Percentiles rank a stretch among this genome's conserved stretches.
Conservation (phyloP, 1,140 invertebrate genomes). For the Neodiprion virginianus region DNA sequence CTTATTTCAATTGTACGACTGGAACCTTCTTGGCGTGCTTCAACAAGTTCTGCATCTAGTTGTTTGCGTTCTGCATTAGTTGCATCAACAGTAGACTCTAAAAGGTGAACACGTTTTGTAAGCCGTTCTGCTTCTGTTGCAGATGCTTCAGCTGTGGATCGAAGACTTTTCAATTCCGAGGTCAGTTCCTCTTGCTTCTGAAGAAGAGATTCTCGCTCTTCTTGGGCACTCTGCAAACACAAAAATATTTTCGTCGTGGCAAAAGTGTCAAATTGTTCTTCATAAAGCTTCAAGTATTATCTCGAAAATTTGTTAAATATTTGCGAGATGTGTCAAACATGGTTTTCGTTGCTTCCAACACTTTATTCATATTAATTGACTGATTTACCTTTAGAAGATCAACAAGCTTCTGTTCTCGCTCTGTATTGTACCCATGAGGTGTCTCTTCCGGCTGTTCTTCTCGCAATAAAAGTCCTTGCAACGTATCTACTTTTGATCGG, state of each 20-base stretch:
- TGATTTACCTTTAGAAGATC: constrained; percentile 76
- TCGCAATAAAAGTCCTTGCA: constrained; percentile 74
- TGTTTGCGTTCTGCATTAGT: constrained; percentile 75
- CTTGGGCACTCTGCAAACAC: constrained; percentile 73
- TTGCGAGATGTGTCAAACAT: constrained; percentile 13
- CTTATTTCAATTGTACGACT: constrained; percentile 75
- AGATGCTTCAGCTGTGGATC: constrained; percentile 61
- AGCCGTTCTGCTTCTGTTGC: constrained; percentile 69
- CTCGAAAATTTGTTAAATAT: neutral
- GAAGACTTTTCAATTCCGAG: constrained; percentile 66
- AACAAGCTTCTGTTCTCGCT: constrained; percentile 85
- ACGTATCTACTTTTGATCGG: constrained; percentile 72
- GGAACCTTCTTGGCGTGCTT: constrained; percentile 67
- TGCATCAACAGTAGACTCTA: constrained; percentile 76
- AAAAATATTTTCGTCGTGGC: neutral
- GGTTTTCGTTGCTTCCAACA: constrained; percentile 1
- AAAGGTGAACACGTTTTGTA: constrained; percentile 69
- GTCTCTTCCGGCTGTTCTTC: constrained; percentile 69
- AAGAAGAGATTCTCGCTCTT: constrained; percentile 75
- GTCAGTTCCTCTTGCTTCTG: constrained; percentile 83
- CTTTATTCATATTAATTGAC: neutral
- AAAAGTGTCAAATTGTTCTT: neutral
- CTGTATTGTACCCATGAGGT: constrained; percentile 65
- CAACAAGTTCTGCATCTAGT: constrained; percentile 73
- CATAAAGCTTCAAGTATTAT: constrained; percentile 7